Conservation (phyloP, 2,888 invertebrate species). For the Druceiella hillmani region DNA sequence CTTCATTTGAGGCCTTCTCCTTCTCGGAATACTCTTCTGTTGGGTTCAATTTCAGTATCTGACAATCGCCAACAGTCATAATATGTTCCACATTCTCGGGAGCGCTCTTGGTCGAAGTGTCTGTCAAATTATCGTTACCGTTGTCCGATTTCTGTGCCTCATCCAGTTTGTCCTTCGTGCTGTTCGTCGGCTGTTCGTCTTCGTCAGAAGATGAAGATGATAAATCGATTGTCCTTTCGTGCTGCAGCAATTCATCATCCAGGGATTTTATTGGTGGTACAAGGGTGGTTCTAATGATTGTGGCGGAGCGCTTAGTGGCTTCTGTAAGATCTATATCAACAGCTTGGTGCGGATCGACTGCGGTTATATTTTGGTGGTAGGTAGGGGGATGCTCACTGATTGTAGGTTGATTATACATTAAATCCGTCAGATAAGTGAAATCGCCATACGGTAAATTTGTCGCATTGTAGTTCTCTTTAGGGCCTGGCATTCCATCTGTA, state of each 20-base stretch:
- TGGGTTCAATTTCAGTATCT: constrained; percentile 45
- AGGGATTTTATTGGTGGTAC: neutral
- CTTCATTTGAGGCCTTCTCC: constrained; percentile 21
- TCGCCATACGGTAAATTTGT: constrained; percentile 51
- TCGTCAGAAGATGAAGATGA: constrained; percentile 42
- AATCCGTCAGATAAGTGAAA: constrained; percentile 50
- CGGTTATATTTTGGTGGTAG: constrained; percentile 11
- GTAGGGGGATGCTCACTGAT: neutral
- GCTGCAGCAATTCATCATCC: constrained; percentile 16
- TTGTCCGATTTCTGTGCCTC: constrained; percentile 30
- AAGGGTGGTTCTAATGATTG: neutral
- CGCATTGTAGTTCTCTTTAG: constrained; percentile 51
- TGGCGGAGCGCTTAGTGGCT: constrained; percentile 29
- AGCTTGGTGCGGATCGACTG: constrained; percentile 37
- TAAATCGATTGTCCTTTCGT: constrained; percentile 43
- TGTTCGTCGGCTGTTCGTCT: too few species aligned
- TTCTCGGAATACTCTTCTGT: constrained; percentile 35
- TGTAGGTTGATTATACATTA: constrained; percentile 38
- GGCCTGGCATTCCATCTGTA: too few species aligned
- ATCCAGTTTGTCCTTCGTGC: constrained; percentile 26
- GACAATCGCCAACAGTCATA: constrained; percentile 50
- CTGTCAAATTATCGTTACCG: constrained; percentile 36
- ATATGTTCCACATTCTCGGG: constrained; percentile 28
- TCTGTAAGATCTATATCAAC: constrained; percentile 33
- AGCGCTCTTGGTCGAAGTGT: constrained; percentile 38